Conservation (phyloP, 2,888 invertebrate genomes). For the Amiota communis region DNA sequence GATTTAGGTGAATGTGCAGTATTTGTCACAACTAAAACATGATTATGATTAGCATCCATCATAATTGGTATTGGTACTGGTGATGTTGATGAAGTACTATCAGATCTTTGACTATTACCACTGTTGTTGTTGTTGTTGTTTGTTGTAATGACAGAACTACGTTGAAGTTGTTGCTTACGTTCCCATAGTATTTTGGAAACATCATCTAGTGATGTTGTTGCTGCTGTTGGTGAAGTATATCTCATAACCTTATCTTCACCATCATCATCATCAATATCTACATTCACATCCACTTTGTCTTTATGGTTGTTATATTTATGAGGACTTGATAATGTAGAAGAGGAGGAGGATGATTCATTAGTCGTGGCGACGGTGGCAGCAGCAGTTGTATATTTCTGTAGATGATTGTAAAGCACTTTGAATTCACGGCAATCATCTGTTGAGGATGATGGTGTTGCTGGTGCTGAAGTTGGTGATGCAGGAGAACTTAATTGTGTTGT, state of each 20-base stretch:
- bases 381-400: conserved; percentile 53
- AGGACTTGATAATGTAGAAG: too few species aligned
- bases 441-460: conserved; percentile 32
- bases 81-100: conserved; percentile 22
- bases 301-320: too few species aligned
- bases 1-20: not conserved
- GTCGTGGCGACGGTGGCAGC: conserved; percentile 47
- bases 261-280: not conserved
- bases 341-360: not conserved
- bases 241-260: conserved; percentile 7
- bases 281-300: not conserved
- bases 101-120: conserved; percentile 25
- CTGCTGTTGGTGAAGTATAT: conserved; percentile 36
- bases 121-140: conserved; percentile 37
- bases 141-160: conserved; percentile 52
- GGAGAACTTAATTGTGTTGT: conserved; percentile 31
- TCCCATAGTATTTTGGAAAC: conserved; percentile 59
- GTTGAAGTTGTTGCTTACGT: conserved; percentile 57
- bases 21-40: not conserved
- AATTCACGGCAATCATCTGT: conserved; percentile 64
- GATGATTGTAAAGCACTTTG: conserved; percentile 71
- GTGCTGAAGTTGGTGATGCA: not conserved
- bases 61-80: conserved; percentile 12
- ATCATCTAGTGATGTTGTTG: conserved; percentile 52
- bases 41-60: conserved; percentile 26